Conservation (phyloP, 1,140 invertebrate genomes). For the Pseudomyrmex cubaensis region DNA sequence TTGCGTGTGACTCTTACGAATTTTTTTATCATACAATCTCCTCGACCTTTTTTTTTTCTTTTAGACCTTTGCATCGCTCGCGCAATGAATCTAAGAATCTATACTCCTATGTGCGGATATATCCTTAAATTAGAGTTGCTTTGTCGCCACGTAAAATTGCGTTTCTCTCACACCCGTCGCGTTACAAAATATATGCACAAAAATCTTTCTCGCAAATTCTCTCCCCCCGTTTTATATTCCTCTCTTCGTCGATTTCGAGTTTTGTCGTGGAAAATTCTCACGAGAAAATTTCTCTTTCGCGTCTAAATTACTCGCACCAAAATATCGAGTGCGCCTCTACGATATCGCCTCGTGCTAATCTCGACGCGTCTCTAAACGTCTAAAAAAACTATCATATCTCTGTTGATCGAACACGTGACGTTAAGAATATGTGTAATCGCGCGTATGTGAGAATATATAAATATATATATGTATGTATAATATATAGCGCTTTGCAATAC, state of each 20-base stretch:
- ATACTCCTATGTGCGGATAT: constrained; percentile 35
- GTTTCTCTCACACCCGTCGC: constrained; percentile 9
- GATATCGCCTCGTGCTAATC: constrained; percentile 8
- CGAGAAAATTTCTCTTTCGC: background rate
- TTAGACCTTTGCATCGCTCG: constrained; percentile 43
- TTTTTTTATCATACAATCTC: constrained; percentile 47
- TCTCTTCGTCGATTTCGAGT: constrained; percentile 38
- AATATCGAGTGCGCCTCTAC: constrained; percentile 13
- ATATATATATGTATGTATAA: constrained; percentile 57
- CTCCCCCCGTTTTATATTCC: constrained; percentile 19
- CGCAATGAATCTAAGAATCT: constrained; percentile 28
- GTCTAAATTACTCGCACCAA: constrained; percentile 13
- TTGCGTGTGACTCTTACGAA: constrained; percentile 37
- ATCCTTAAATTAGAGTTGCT: constrained; percentile 54
- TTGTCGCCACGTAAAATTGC: constrained; percentile 24
- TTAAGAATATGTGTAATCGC: constrained; percentile 24
- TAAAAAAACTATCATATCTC: constrained; percentile 37
- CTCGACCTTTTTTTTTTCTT: background rate
- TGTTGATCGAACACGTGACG: constrained; percentile 37
- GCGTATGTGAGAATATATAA: constrained; percentile 62
- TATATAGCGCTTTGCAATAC: constrained; percentile 55
- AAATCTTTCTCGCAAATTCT: constrained; percentile 17
- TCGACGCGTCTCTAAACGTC: constrained; percentile 28
- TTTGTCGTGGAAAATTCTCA: background rate
- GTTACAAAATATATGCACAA: constrained; percentile 55